Conservation (phyloP, 2,797 vertebrate species). For the Pelobates cultripes region DNA sequence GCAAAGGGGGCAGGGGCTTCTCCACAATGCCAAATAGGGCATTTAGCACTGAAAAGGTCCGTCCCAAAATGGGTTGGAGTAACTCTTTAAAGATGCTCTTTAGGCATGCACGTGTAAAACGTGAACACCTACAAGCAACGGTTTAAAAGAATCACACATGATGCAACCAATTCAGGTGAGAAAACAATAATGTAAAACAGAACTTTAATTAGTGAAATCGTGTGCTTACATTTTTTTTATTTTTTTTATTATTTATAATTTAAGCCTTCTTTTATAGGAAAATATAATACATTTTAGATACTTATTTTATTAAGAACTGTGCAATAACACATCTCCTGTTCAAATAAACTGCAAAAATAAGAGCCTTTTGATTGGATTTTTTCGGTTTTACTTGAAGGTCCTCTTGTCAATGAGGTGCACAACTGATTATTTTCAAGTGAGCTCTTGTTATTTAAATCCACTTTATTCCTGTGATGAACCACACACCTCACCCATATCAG, state of each 20-base stretch:
- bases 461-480: not conserved
- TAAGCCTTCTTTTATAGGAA: not conserved
- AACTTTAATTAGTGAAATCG: no score
- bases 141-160: no score
- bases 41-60: no score
- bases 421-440: constrained; percentile 41
- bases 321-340: not conserved
- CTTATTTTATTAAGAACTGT: not conserved
- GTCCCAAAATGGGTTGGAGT: no score
- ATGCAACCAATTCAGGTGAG: no score
- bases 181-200: no score
- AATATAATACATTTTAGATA: not conserved
- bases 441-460: constrained; percentile 30
- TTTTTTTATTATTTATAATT: not conserved
- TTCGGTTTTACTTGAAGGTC: not conserved
- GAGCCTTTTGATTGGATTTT: not conserved
- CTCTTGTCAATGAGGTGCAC: constrained; percentile 1
- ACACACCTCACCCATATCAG: not conserved
- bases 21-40: no score
- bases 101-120: no score
- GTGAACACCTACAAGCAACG: no score
- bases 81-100: no score
- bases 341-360: not conserved
- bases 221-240: not conserved
- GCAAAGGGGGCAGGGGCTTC: no score